These are phyloP conservation scores for Nomada lathburiana DNA, from an alignment of 2,888 invertebrate species.

Conservation along the genomic window DNA sequence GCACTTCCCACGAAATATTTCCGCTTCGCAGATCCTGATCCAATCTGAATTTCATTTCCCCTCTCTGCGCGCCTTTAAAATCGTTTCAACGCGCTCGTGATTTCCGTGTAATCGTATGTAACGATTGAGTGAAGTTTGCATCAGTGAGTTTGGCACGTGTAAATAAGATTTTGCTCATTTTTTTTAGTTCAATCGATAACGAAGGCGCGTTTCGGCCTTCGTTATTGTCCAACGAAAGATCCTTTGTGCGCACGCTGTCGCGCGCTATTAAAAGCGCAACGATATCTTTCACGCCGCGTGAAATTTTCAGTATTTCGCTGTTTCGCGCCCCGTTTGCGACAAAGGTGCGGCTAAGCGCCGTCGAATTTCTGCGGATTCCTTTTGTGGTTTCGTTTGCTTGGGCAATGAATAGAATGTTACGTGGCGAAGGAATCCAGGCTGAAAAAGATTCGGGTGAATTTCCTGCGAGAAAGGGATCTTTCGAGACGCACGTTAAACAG, in stretches of 20 bases:
- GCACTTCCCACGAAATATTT: not conserved
- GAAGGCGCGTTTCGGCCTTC: conserved; percentile 14
- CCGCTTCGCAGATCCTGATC: not conserved
- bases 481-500: too few relatives aligned
- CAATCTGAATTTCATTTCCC: not conserved
- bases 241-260: conserved; percentile 26
- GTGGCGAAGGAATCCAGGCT: too few relatives aligned
- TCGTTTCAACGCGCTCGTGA: not conserved
- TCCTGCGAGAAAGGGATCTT: too few relatives aligned
- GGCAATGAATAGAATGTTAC: not conserved
- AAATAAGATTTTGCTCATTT: too few relatives aligned
- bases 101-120: not conserved
- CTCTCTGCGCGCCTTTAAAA: too few relatives aligned
- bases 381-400: not conserved
- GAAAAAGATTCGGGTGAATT: too few relatives aligned
- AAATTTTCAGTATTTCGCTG: conserved; percentile 13
- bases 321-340: not conserved
- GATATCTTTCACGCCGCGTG: conserved; percentile 22
- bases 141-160: too few relatives aligned
- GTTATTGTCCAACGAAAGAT: conserved; percentile 24
- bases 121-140: too few relatives aligned
- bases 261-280: conserved; percentile 39
- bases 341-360: conserved; percentile 4
- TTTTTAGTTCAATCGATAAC: not conserved
- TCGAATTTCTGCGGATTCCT: not conserved